Conservation (phyloP, 1,140 invertebrate genomes). For the Drosophila varians region DNA sequence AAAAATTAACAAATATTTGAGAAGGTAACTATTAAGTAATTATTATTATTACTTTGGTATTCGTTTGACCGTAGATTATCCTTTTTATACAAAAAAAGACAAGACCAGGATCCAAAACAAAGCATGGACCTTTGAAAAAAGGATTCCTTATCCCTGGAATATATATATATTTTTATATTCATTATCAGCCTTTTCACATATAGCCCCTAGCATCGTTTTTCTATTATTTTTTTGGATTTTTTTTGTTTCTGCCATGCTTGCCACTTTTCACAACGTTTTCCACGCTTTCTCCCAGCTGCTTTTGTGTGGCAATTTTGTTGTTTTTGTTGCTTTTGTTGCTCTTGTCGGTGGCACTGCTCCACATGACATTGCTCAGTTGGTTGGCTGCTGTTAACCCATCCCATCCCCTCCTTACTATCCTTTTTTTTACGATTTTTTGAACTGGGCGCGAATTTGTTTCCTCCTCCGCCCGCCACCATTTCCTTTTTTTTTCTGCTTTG, state of each 20-base stretch:
- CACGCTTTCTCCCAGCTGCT: conserved; percentile 27
- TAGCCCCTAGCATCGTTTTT: background rate
- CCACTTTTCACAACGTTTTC: conserved; percentile 27
- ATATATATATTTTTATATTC: background rate
- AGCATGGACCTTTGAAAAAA: too few relatives aligned
- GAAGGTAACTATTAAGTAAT: too few relatives aligned
- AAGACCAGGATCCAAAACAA: too few relatives aligned
- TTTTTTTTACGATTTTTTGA: conserved; percentile 28
- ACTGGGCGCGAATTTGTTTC: conserved; percentile 38
- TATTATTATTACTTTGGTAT: too few relatives aligned
- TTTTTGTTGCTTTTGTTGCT: conserved; percentile 2
- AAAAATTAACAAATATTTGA: too few relatives aligned
- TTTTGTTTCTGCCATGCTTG: conserved; percentile 2
- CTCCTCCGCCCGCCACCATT: background rate
- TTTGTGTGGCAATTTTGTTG: conserved; percentile 24
- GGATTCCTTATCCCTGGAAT: too few relatives aligned
- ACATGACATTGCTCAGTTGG: conserved; percentile 52
- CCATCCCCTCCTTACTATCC: conserved; percentile 1
- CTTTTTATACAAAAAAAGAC: too few relatives aligned
- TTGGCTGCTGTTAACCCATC: conserved; percentile 29
- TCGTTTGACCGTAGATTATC: too few relatives aligned
- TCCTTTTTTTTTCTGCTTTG: conserved; percentile 32
- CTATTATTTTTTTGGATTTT: background rate
- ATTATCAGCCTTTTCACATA: background rate
- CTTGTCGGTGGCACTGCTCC: conserved; percentile 23